phyloP scores from a whole-genome alignment of 2,888 invertebrate species.

The Lasioglossum vierecki region DNA sequence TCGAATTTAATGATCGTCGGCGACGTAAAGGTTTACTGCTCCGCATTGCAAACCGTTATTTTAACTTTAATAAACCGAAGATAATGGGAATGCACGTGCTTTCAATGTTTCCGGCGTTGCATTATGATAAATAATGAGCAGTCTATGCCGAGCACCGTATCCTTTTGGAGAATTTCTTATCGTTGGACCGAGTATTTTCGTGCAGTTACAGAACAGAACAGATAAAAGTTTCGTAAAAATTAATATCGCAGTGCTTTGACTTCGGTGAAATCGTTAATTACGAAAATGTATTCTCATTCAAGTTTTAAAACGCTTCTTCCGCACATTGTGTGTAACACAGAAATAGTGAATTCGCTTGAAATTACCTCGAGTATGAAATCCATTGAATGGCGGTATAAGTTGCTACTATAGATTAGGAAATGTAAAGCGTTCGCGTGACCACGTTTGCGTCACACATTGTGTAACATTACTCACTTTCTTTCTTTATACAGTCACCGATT shows the following conservation, averaged over 20 bases:
- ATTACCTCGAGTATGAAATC: background rate
- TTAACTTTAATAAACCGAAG: background rate
- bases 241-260: background rate
- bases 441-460: background rate
- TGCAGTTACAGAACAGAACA: too few species aligned
- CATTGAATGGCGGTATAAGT: background rate
- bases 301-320: background rate
- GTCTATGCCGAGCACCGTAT: background rate
- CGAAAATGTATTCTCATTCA: background rate
- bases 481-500: background rate
- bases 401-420: background rate
- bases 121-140: background rate
- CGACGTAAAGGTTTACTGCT: slow-evolving; percentile 53
- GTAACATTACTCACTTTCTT: background rate
- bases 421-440: background rate
- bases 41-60: background rate
- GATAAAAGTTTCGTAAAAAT: background rate
- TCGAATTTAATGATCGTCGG: slow-evolving; percentile 56
- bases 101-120: background rate
- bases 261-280: background rate
- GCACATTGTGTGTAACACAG: background rate
- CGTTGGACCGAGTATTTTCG: background rate
- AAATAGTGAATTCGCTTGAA: background rate
- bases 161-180: background rate
- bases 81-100: background rate